Evolutionary conservation across 1,140 invertebrate species (phyloP).

Genomic region (Hypothenemus hampei): DNA sequence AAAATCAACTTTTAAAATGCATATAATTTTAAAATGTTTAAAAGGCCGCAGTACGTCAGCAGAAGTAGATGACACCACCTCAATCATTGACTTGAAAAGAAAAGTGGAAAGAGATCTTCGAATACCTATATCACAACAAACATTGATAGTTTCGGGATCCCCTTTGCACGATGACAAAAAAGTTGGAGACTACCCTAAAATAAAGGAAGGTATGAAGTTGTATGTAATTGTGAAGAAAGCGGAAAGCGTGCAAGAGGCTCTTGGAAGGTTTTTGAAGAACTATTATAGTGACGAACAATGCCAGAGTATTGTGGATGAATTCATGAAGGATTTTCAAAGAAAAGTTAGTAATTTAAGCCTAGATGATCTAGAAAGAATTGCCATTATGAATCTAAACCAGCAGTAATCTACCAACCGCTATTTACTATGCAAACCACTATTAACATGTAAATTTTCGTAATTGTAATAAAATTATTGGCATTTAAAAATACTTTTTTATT

Average conservation of each 20-base stretch:
- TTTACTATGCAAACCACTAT: too few relatives aligned
- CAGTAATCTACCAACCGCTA: too few relatives aligned
- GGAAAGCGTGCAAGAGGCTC: slow-evolving; percentile 44
- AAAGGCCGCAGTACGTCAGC: slow-evolving; percentile 49
- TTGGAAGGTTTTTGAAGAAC: slow-evolving; percentile 46
- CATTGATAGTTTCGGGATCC: slow-evolving; percentile 47
- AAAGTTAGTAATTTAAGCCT: slow-evolving; percentile 48
- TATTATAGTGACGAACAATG: slow-evolving; percentile 49
- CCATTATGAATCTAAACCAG: slow-evolving; percentile 40
- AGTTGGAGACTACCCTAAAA: slow-evolving; percentile 48
- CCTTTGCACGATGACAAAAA: slow-evolving; percentile 49
- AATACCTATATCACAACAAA: slow-evolving; percentile 48
- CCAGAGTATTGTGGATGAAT: slow-evolving; percentile 45
- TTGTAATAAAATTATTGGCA: too few relatives aligned
- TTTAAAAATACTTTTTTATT: too few relatives aligned
- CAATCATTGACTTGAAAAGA: slow-evolving; percentile 49
- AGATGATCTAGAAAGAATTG: slow-evolving; percentile 50
- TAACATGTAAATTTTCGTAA: too few relatives aligned
- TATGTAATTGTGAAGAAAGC: slow-evolving; percentile 50
- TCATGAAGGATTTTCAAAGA: slow-evolving; percentile 49
- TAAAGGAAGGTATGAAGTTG: slow-evolving; percentile 50
- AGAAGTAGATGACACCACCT: slow-evolving; percentile 45
- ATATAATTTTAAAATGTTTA: slow-evolving; percentile 49
- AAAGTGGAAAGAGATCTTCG: slow-evolving; percentile 47
- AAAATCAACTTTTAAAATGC: too few relatives aligned